Evolutionary conservation across 37 sponge, comb jelly and placozoan genomes (phyloP), one percentile per base, ranked within the genome.

Genomic region (Eunapius fragilis): DNA sequence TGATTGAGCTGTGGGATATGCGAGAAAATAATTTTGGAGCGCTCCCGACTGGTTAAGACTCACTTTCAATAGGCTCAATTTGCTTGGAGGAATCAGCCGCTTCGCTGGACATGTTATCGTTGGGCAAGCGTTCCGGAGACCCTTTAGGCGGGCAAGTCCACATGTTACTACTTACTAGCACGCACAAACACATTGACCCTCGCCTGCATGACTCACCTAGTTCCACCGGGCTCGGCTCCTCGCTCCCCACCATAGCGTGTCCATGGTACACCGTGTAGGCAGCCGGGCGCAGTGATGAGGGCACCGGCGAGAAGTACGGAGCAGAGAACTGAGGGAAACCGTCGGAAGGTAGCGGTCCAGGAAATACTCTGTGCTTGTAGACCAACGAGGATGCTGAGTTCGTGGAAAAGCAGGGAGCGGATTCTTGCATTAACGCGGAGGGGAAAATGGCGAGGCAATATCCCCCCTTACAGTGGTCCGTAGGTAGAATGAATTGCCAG

Each of bases 401-500:
- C 37, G 41, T 41, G 41, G 6, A 41, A 41, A 41, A 9, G 41
- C 4, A 25, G 25, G 14, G 2, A 38, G 45, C 48, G n/a, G 25
- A 5, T 27, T 6, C 7, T 27, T 5, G 28, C 25, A 27, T 25
- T 25, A 10, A 27, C 2, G 7, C 28, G 25, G 31, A 13, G 26
- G 32, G 32, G 31, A 69, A 69, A 26, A 33, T 69, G 13, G 70
- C n/a, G n/a, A n/a, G n/a, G n/a, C n/a, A n/a, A n/a, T n/a, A n/a
- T n/a, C n/a, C 68, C 24, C 6, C 32, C 25, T 32, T 31, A n/a
- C 36, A 25, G 70, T 76, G 76, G 70, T 85, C 85, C 14, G 85
- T 76, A 0, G 85, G 85, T 33, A 85, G 70, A 12, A 85, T 33
- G 34, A 67, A 72, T 78, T 85, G 85, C 85, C 85, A 85, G 19